These are phyloP conservation scores for Xestia c-nigrum DNA, from an alignment of 2,888 invertebrate genomes.

Conservation along the genomic window DNA sequence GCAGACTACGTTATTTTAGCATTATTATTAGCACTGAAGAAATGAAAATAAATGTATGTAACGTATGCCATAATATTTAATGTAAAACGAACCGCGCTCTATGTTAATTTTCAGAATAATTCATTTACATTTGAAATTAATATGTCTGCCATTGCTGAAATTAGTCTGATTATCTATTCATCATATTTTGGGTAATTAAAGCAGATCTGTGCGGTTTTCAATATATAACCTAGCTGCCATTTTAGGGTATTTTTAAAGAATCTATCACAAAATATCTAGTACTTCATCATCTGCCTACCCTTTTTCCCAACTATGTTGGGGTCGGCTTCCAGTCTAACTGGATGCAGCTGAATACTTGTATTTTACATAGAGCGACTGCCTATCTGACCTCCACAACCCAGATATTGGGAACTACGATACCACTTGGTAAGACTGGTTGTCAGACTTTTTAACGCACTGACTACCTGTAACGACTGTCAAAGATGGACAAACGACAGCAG, in stretches of 20 bases:
- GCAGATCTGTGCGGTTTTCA: neutral
- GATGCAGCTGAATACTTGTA: too few species aligned
- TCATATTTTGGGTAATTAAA: slow-evolving; percentile 10
- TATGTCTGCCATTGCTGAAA: slow-evolving; percentile 24
- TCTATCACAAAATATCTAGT: neutral
- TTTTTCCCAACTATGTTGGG: too few species aligned
- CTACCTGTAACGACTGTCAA: too few species aligned
- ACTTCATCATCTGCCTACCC: too few species aligned
- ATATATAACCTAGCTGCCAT: neutral
- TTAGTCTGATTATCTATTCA: slow-evolving; percentile 1
- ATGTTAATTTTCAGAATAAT: slow-evolving; percentile 39
- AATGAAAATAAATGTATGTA: slow-evolving; percentile 4
- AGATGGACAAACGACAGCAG: too few species aligned
- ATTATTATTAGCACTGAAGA: neutral
- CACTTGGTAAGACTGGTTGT: too few species aligned
- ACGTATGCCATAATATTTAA: neutral
- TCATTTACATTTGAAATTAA: slow-evolving; percentile 10
- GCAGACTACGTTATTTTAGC: slow-evolving; percentile 13
- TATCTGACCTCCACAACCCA: too few species aligned
- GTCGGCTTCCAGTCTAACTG: too few species aligned
- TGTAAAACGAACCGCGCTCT: slow-evolving; percentile 1
- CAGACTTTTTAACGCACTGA: too few species aligned
- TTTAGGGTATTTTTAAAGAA: neutral
- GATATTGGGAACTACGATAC: too few species aligned
- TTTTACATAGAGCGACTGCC: too few species aligned